Conservation (phyloP, 2,113 vertebrate species). For the Gyps fulvus region DNA sequence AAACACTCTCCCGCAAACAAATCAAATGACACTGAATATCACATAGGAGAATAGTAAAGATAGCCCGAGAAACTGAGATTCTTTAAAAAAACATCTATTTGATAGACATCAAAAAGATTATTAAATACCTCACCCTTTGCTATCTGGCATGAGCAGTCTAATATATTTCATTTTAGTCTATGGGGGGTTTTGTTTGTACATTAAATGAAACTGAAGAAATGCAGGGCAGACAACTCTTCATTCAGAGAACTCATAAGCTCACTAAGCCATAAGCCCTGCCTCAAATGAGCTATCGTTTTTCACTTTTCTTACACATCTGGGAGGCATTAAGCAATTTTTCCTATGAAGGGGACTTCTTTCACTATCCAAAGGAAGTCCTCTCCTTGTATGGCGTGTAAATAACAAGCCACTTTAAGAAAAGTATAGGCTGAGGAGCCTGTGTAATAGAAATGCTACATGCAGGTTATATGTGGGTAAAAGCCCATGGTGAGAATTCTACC, state of each 20-base stretch:
- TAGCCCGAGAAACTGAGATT: constrained; percentile 6
- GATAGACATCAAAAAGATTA: constrained; percentile 33
- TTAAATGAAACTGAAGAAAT: constrained; percentile 56
- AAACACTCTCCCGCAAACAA: not conserved
- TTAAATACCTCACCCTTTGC: constrained; percentile 19
- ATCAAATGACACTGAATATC: constrained; percentile 25
- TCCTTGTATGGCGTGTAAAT: constrained; percentile 29
- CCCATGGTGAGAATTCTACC: not conserved
- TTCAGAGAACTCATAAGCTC: constrained; percentile 56
- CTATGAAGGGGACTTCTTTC: constrained; percentile 32
- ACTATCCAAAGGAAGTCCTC: constrained; percentile 45
- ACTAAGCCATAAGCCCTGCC: constrained; percentile 38
- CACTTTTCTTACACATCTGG: constrained; percentile 61
- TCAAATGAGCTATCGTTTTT: constrained; percentile 35
- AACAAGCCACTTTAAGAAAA: constrained; percentile 54
- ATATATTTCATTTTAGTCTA: constrained; percentile 26
- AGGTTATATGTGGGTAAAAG: not conserved
- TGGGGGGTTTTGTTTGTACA: not conserved
- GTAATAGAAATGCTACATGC: not conserved
- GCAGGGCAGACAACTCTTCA: constrained; percentile 17
- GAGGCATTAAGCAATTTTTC: constrained; percentile 65
- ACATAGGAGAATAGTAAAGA: constrained; percentile 42
- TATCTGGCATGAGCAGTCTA: constrained; percentile 22
- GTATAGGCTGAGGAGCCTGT: constrained; percentile 11
- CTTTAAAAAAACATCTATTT: constrained; percentile 46